Conservation (phyloP, 1,140 invertebrate species). For the Neelides sp. region DNA sequence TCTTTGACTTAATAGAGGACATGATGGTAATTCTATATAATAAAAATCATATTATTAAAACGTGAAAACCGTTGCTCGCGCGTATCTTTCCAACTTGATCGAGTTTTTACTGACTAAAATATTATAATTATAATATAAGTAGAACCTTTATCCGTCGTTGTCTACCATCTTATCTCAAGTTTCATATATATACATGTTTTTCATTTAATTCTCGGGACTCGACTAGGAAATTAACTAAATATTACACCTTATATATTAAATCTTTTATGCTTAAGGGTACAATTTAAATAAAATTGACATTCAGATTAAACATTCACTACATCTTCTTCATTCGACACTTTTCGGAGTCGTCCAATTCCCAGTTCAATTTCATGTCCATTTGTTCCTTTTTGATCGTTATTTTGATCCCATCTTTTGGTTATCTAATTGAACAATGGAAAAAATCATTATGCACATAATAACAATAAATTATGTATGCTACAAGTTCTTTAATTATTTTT, state of each 20-base stretch:
- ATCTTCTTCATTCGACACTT: slow-evolving; percentile 20
- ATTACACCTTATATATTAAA: not conserved
- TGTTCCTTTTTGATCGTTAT: slow-evolving; percentile 22
- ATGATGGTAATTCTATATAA: too few relatives aligned
- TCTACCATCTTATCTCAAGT: too few relatives aligned
- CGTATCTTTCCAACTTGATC: too few relatives aligned
- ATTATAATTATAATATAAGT: too few relatives aligned
- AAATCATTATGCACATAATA: slow-evolving; percentile 1
- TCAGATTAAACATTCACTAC: slow-evolving; percentile 23
- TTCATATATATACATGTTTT: too few relatives aligned
- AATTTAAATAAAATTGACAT: not conserved
- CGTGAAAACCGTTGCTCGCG: too few relatives aligned
- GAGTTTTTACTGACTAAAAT: too few relatives aligned
- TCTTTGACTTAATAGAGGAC: too few relatives aligned
- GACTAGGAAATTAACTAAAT: too few relatives aligned
- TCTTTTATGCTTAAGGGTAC: not conserved
- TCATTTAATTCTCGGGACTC: too few relatives aligned
- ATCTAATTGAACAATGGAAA: slow-evolving; percentile 12
- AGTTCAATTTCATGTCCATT: slow-evolving; percentile 9
- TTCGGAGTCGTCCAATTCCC: slow-evolving; percentile 11
- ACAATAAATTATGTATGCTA: not conserved
- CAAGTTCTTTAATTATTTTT: not conserved
- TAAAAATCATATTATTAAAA: too few relatives aligned
- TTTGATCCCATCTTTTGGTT: slow-evolving; percentile 29
- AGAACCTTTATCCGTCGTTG: too few relatives aligned